Percentiles rank a stretch among this genome's conserved stretches.
These are phyloP conservation scores for Cygnus olor DNA, from an alignment of 2,797 vertebrate genomes.

Conservation along the genomic window DNA sequence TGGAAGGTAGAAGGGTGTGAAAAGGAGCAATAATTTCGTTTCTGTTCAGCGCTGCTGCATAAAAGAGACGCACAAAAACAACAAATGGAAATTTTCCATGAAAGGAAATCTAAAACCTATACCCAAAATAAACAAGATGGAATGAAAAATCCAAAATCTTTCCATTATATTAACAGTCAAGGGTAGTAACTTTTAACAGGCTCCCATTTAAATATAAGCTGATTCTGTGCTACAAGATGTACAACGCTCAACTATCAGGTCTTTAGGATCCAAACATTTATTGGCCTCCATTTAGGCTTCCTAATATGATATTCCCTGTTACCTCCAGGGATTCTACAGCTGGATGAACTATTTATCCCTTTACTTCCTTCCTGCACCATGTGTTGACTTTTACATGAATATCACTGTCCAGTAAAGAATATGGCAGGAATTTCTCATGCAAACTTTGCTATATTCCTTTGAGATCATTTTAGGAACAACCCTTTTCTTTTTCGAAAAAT, in stretches of 20 bases:
- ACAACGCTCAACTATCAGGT: background rate
- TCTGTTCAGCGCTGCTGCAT: background rate
- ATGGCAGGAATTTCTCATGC: fast-evolving
- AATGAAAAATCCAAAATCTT: background rate
- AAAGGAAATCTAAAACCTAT: background rate
- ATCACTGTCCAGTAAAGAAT: background rate
- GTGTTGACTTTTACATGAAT: background rate
- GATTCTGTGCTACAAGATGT: background rate
- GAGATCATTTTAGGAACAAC: background rate
- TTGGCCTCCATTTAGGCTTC: background rate
- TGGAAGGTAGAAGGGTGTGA: background rate
- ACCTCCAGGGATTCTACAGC: background rate
- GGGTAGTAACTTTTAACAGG: background rate
- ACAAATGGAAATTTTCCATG: background rate
- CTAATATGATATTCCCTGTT: background rate
- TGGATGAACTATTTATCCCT: background rate
- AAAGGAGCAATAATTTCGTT: background rate
- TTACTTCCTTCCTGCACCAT: background rate
- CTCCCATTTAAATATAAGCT: background rate
- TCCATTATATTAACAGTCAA: background rate
- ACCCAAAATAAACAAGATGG: background rate
- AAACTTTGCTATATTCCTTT: background rate
- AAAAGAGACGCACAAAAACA: background rate
- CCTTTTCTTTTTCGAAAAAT: slow-evolving; percentile 35
- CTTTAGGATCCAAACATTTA: background rate